Conservation (phyloP, 2,797 vertebrate species). For the Ctenosaura bakeri region DNA sequence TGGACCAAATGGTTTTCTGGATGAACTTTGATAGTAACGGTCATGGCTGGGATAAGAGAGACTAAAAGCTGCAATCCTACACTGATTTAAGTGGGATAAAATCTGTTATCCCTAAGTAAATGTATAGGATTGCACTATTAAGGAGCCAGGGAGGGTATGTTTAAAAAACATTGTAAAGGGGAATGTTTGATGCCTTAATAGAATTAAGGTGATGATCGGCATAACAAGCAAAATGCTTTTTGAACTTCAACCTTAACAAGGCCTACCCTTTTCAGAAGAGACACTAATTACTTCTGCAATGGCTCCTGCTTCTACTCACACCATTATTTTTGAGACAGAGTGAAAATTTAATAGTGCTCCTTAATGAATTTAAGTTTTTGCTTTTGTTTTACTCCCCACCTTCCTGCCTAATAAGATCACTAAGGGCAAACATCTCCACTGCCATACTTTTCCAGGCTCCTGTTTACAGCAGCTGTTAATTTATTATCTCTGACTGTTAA, state of each 20-base stretch:
- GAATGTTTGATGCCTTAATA: constrained; percentile 43
- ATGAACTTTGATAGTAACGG: not conserved
- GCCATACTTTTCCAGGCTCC: constrained; percentile 77
- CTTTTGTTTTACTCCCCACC: not conserved
- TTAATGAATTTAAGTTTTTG: constrained; percentile 62
- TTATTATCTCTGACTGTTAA: constrained; percentile 84
- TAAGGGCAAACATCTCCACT: constrained; percentile 47
- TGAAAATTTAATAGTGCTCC: constrained; percentile 50
- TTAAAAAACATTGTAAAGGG: not conserved
- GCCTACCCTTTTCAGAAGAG: constrained; percentile 45
- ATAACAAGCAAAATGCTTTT: constrained; percentile 42
- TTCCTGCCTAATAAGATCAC: constrained; percentile 76
- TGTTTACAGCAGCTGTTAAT: constrained; percentile 81
- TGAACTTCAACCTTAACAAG: constrained; percentile 61
- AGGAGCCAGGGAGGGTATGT: not conserved
- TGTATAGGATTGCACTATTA: not conserved
- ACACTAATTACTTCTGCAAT: constrained; percentile 43
- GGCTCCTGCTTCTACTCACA: constrained; percentile 39
- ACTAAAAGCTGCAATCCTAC: not conserved
- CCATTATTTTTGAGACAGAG: constrained; percentile 40
- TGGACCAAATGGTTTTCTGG: not conserved
- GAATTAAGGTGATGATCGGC: constrained; percentile 49
- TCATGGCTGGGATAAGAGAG: not conserved
- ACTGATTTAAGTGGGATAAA: not conserved
- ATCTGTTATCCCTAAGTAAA: not conserved